Conservation (phyloP, 2,113 vertebrate genomes). For the Girardinichthys multiradiatus region DNA sequence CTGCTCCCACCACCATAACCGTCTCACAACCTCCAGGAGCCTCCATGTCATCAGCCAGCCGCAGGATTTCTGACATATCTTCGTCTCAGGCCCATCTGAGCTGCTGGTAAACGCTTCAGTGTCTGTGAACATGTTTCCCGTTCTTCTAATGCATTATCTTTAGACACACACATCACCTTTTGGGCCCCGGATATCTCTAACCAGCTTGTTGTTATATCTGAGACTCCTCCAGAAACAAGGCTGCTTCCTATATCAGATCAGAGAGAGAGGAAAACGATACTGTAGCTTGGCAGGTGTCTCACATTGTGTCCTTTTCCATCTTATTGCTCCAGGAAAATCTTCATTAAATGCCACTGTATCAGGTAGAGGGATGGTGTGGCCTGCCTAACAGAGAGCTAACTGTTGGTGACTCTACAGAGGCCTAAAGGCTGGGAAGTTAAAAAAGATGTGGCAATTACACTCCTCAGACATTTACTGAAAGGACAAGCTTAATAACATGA, state of each 20-base stretch:
- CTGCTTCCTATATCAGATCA: conserved; percentile 43
- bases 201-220: conserved; percentile 37
- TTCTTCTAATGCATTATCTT: neutral
- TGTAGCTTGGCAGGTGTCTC: conserved; percentile 2
- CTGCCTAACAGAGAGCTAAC: conserved; percentile 1
- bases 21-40: conserved; percentile 37
- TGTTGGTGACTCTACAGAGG: conserved; percentile 21
- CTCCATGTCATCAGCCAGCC: conserved; percentile 54
- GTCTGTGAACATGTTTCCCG: neutral
- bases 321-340: conserved; percentile 26
- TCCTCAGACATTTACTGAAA: conserved; percentile 10
- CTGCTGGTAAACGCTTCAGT: neutral
- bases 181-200: conserved; percentile 25
- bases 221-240: conserved; percentile 31
- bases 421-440: neutral
- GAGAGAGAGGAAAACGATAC: conserved; percentile 11
- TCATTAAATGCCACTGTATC: conserved; percentile 44
- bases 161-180: conserved; percentile 4
- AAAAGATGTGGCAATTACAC: conserved; percentile 51
- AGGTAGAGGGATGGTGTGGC: conserved; percentile 12
- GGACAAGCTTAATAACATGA: conserved; percentile 20
- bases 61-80: conserved; percentile 12
- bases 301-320: conserved; percentile 37
- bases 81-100: conserved; percentile 1
- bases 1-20: conserved; percentile 5